Evolutionary conservation across 2,113 vertebrate species (phyloP).

Genomic region (Pachycephala philippinensis): DNA sequence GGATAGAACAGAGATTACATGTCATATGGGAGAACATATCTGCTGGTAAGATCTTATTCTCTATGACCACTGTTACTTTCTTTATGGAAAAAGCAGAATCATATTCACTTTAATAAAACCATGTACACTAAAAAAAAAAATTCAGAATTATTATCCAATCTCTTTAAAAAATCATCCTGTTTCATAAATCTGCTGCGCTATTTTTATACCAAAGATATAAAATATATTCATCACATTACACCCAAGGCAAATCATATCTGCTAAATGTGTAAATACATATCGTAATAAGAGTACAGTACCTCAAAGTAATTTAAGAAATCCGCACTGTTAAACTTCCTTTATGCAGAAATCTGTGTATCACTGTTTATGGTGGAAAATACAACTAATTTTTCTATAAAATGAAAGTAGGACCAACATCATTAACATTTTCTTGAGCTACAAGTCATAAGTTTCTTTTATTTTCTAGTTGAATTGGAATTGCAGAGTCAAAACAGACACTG

Average conservation of each 20-base stretch:
- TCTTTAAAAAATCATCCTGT: not conserved
- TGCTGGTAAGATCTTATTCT: not conserved
- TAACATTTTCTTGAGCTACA: not conserved
- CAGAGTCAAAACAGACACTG: not conserved
- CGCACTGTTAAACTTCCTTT: not conserved
- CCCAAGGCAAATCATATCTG: not conserved
- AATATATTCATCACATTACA: not conserved
- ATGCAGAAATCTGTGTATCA: not conserved
- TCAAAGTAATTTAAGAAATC: not conserved
- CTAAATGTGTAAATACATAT: not conserved
- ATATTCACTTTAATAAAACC: not conserved
- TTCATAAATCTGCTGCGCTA: not conserved
- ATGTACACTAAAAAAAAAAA: not conserved
- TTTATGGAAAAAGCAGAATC: not conserved
- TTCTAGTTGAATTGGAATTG: not conserved
- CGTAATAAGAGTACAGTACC: not conserved
- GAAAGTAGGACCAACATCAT: not conserved
- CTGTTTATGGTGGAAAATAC: not conserved
- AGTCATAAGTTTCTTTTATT: not conserved
- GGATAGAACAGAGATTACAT: not conserved
- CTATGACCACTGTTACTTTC: not conserved
- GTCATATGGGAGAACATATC: not conserved
- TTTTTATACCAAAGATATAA: not conserved
- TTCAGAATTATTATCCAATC: not conserved
- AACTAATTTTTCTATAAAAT: not conserved